A percentile compares a stretch with the other conserved stretches of the same genome.
Conservation (phyloP, 2,888 invertebrate genomes). For the Celastrina argiolus region DNA sequence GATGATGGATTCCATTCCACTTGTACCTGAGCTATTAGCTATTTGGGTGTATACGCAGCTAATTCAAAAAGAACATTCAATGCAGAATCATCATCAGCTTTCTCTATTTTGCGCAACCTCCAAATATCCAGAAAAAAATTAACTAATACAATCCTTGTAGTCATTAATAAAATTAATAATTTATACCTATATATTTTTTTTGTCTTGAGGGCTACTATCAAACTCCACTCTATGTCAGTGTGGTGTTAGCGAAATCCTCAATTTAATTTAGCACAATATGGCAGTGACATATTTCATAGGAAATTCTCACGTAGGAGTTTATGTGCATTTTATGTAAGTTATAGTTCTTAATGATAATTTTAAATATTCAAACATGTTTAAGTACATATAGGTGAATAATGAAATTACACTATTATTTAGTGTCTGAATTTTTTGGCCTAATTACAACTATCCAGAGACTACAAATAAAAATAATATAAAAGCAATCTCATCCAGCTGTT, state of each 20-base stretch:
- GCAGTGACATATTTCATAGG: slow-evolving; percentile 56
- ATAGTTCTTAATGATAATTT: too few relatives aligned
- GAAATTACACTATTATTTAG: too few relatives aligned
- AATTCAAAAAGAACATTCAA: slow-evolving; percentile 96
- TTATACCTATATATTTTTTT: slow-evolving; percentile 16
- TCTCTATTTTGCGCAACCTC: slow-evolving; percentile 87
- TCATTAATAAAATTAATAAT: too few relatives aligned
- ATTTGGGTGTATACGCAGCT: slow-evolving; percentile 95
- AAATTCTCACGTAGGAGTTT: slow-evolving; percentile 56
- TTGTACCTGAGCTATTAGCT: slow-evolving; percentile 91
- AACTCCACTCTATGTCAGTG: slow-evolving; percentile 61
- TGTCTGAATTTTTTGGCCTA: too few relatives aligned
- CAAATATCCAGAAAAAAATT: slow-evolving; percentile 40
- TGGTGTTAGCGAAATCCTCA: slow-evolving; percentile 73
- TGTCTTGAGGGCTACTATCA: slow-evolving; percentile 74
- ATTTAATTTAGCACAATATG: slow-evolving; percentile 65
- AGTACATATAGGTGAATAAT: too few relatives aligned
- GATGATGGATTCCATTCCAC: slow-evolving; percentile 89
- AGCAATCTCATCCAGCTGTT: too few relatives aligned
- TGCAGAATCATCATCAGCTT: slow-evolving; percentile 92
- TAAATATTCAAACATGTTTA: too few relatives aligned
- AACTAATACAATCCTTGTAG: background rate
- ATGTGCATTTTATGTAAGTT: slow-evolving; percentile 44
- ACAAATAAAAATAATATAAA: too few relatives aligned
- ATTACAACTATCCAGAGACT: too few relatives aligned